Percentiles rank a stretch among this genome's conserved stretches.
phyloP scores from a whole-genome alignment of 2,113 vertebrate species.

The Dasyprocta punctata region DNA sequence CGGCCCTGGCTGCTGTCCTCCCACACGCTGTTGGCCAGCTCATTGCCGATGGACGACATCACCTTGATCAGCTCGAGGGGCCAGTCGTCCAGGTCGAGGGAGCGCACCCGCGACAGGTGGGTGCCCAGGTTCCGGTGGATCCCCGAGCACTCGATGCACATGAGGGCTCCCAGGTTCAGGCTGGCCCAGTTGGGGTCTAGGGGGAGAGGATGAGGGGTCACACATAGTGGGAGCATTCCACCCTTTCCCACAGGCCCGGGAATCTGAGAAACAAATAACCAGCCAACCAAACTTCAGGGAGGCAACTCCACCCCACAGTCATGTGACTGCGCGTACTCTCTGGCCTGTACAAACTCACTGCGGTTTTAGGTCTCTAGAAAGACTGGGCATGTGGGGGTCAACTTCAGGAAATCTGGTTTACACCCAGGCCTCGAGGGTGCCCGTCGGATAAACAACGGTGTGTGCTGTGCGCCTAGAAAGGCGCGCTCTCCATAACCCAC shows the following conservation, averaged over 20 bases:
- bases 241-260: no score
- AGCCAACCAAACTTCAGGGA: rapidly evolving
- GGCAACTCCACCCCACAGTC: rapidly evolving
- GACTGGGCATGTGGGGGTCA: rapidly evolving
- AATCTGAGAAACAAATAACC: no score
- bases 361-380: background rate
- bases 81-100: conserved; percentile 98
- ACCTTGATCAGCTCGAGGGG: conserved; percentile 97
- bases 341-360: background rate
- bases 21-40: conserved; percentile 97
- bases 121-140: conserved; percentile 98
- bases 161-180: conserved; percentile 97
- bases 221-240: no score
- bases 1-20: conserved; percentile 94
- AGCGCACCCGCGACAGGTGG: conserved; percentile 96
- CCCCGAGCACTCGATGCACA: conserved; percentile 99
- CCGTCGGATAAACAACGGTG: rapidly evolving
- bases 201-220: background rate
- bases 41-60: conserved; percentile 96
- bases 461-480: background rate
- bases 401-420: background rate
- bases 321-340: rapidly evolving
- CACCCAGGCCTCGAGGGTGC: background rate
- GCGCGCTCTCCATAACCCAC: rapidly evolving
- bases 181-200: conserved; percentile 98